These are phyloP conservation scores for Actenoides lindsayi DNA, from an alignment of 2,113 vertebrate species.

Conservation along the genomic window DNA sequence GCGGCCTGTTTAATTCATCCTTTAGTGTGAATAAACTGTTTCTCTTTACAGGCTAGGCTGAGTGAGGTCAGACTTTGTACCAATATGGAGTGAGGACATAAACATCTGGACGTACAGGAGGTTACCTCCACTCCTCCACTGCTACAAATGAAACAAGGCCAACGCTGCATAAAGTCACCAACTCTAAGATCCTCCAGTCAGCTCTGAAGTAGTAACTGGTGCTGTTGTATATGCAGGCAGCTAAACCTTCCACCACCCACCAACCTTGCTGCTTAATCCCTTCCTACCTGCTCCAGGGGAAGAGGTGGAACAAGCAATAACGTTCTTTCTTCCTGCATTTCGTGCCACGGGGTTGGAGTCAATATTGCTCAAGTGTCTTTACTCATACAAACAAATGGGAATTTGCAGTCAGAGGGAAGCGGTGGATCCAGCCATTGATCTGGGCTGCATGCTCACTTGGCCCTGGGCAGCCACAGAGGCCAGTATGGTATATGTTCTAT, in stretches of 20 bases:
- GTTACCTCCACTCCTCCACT: not conserved
- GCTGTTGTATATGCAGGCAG: not conserved
- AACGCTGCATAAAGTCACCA: not conserved
- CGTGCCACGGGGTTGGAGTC: not conserved
- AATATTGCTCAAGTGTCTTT: not conserved
- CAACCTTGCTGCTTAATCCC: not conserved
- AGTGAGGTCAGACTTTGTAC: not conserved
- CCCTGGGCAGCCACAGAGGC: not conserved
- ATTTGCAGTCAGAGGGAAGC: not conserved
- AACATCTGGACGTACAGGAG: not conserved
- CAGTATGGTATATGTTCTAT: not conserved
- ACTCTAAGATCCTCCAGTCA: not conserved
- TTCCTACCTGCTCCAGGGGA: not conserved
- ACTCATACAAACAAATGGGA: not conserved
- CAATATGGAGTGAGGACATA: fast-evolving
- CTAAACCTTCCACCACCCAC: not conserved
- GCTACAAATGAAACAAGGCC: not conserved
- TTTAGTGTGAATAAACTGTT: not conserved
- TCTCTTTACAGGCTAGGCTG: not conserved
- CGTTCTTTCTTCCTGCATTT: not conserved
- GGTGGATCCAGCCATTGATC: not conserved
- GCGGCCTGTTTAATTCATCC: not conserved
- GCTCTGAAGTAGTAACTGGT: not conserved
- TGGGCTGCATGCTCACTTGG: not conserved
- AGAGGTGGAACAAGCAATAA: not conserved